A percentile compares a stretch with the other conserved stretches of the same genome.
Evolutionary conservation across 1,140 invertebrate species (phyloP).

Genomic region (Aphidius gifuensis): DNA sequence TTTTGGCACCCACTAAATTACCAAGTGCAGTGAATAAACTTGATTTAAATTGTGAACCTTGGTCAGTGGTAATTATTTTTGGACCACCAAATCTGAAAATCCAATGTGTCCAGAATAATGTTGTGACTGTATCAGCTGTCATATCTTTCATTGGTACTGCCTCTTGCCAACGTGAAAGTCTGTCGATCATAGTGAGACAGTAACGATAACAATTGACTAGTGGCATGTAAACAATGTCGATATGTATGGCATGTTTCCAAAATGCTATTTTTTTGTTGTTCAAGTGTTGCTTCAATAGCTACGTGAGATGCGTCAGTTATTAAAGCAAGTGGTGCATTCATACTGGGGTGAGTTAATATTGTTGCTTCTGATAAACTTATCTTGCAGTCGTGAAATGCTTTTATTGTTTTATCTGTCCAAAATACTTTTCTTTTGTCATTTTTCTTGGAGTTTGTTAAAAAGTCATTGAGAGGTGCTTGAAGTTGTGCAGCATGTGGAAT

Average conservation of each 20-base stretch:
- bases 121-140: not conserved
- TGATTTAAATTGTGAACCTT: constrained; percentile 11
- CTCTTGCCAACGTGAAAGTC: constrained; percentile 1
- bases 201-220: constrained; percentile 1
- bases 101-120: constrained; percentile 3
- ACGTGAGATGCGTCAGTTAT: constrained; percentile 8
- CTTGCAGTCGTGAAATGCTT: not conserved
- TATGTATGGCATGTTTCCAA: constrained; percentile 24
- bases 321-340: not conserved
- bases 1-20: no score
- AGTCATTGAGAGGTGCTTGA: no score
- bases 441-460: no score
- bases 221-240: not conserved
- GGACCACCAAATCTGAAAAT: not conserved
- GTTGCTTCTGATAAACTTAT: not conserved
- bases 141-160: constrained; percentile 1
- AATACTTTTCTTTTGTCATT: constrained; percentile 6
- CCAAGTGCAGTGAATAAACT: no score
- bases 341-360: not conserved
- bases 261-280: constrained; percentile 14
- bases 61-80: not conserved
- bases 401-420: not conserved
- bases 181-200: constrained; percentile 15
- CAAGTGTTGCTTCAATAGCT: not conserved
- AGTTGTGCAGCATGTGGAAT: no score